phyloP scores from a whole-genome alignment of 2,888 invertebrate genomes.

The Cantharis nigra region DNA sequence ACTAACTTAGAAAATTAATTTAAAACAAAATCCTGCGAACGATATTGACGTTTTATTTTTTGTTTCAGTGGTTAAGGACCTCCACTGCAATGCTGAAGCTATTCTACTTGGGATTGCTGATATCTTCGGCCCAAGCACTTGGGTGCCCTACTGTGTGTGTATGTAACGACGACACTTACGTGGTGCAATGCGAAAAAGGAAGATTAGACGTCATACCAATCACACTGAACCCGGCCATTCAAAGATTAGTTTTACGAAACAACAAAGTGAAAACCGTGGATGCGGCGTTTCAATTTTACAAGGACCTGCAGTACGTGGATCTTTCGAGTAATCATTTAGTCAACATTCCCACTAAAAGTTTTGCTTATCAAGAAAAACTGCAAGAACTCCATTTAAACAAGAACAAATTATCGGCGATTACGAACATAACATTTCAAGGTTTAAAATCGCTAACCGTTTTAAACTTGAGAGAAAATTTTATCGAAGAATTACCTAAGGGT shows the following conservation, averaged over 20 bases:
- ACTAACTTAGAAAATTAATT: background rate
- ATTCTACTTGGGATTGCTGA: slow-evolving; percentile 37
- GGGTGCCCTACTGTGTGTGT: slow-evolving; percentile 86
- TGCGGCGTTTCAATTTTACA: slow-evolving; percentile 87
- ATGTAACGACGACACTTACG: slow-evolving; percentile 88
- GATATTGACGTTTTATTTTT: slow-evolving; percentile 29
- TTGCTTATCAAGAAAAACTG: slow-evolving; percentile 78
- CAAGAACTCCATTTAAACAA: slow-evolving; percentile 82
- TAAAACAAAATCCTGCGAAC: background rate
- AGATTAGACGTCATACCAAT: slow-evolving; percentile 89
- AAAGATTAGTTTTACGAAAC: slow-evolving; percentile 80
- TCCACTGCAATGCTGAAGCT: slow-evolving; percentile 35
- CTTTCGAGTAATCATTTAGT: slow-evolving; percentile 83
- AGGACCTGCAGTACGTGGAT: slow-evolving; percentile 83
- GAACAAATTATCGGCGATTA: slow-evolving; percentile 82
- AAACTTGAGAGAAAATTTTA: slow-evolving; percentile 79
- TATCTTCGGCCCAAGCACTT: slow-evolving; percentile 59
- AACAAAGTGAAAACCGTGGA: slow-evolving; percentile 88
- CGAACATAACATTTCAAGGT: slow-evolving; percentile 80
- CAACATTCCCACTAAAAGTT: slow-evolving; percentile 78
- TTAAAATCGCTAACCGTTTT: slow-evolving; percentile 77
- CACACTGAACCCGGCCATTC: slow-evolving; percentile 88
- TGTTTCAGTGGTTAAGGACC: slow-evolving; percentile 45
- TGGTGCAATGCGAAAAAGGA: slow-evolving; percentile 84
- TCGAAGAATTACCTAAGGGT: slow-evolving; percentile 76